Evolutionary conservation across 92 coral and sea anemone species (phyloP), one percentile per base, ranked within the genome.

Genomic region (Paragorgia papillata): DNA sequence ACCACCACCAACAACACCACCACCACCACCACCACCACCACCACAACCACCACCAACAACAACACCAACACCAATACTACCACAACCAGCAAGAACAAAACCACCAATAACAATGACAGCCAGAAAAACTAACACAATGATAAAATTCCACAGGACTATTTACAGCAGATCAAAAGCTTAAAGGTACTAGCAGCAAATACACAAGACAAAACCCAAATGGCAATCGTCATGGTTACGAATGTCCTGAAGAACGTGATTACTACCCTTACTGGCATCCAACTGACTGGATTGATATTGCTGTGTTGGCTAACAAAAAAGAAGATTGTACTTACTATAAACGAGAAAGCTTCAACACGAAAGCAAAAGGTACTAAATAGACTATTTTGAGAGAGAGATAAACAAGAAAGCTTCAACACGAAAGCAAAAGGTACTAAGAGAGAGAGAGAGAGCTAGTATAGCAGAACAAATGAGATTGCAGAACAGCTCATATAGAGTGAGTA

Each of bases 201-300:
- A 94, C 98, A 19, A 84, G 98, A 25, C 98, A 94, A 84, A 94
- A 94, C 48, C 84, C 97, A 31, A 89, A 86, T 30, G 98, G 98
- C 9, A 91, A 92, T 54, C 86, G 97, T n/a, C 85, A 90, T 75
- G 98, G 98, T 14, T 94, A 94, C 39, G 98, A 94, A 75, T 94
- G 98, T 51, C 97, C 98, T 7, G 98, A 94, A 70, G 98, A 94
- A 80, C 75, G 97, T 31, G 98, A 94, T 26, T 91, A 91, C 54
- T 94, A 91, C 49, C 98, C 98, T 22, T 94, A 94, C 83, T 94
- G 89, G 89, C 98, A 94, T 69, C 97, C 97, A 7, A 91, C 95
- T n/a, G 90, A 86, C 12, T 94, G 98, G 98, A 90, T 86, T 63
- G 97, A 93, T 63, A 86, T 90, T 66, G 97, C 97, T 39, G 83